Conservation (phyloP, 2,113 vertebrate species). For the Rhinopomastus cyanomelas region DNA sequence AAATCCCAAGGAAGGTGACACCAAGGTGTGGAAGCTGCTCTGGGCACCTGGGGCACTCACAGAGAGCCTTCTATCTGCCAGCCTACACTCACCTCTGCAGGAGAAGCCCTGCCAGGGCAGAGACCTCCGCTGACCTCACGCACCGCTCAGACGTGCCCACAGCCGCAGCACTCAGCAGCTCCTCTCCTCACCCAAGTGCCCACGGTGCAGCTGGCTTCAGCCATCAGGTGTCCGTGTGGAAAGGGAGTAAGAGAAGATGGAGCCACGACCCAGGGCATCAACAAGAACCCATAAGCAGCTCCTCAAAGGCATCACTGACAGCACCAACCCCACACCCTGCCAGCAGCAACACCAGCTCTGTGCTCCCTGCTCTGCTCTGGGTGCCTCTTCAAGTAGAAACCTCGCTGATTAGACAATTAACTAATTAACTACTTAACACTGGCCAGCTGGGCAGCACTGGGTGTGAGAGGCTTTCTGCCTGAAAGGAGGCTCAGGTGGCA, state of each 20-base stretch:
- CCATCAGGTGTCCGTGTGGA: background rate
- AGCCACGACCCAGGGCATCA: background rate
- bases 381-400: background rate
- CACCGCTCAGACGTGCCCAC: too few species aligned
- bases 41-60: background rate
- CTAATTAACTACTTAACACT: background rate
- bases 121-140: background rate
- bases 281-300: slow-evolving; percentile 1
- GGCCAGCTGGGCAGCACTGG: background rate
- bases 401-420: too few species aligned
- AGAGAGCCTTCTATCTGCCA: background rate
- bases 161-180: background rate
- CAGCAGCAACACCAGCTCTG: fast-evolving
- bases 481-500: background rate
- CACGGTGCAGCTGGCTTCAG: too few species aligned
- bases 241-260: background rate
- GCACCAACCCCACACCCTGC: background rate
- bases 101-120: background rate
- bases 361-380: background rate
- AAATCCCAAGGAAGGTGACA: background rate
- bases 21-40: fast-evolving
- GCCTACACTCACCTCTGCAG: background rate
- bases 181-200: too few species aligned
- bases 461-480: background rate
- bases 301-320: background rate